Percentiles rank a stretch among this genome's conserved stretches.
These are phyloP conservation scores for Timema podura DNA, from an alignment of 2,888 invertebrate species.

Conservation along the genomic window DNA sequence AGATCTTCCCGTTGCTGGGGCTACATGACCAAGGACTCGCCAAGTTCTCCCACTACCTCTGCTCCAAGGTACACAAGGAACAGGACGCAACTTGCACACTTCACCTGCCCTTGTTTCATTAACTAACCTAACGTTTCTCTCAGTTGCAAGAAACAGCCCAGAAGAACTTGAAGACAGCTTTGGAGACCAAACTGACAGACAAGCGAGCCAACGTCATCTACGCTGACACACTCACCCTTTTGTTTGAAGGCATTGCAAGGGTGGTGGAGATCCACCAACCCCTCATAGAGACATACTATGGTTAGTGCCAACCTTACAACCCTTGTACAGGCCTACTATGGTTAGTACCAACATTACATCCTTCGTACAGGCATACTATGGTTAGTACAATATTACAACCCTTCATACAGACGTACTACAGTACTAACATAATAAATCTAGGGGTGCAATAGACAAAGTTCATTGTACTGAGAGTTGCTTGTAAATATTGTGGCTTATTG, in stretches of 20 bases:
- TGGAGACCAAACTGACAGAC: slow-evolving; percentile 61
- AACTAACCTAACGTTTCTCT: slow-evolving; percentile 15
- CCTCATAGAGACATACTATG: slow-evolving; percentile 84
- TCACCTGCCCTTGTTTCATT: too few relatives aligned
- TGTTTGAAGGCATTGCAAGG: slow-evolving; percentile 82
- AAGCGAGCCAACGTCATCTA: slow-evolving; percentile 72
- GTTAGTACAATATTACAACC: slow-evolving; percentile 47
- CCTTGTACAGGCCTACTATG: slow-evolving; percentile 84
- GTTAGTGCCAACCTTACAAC: slow-evolving; percentile 47
- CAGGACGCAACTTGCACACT: too few relatives aligned
- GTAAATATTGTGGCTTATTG: too few relatives aligned
- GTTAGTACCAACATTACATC: slow-evolving; percentile 54
- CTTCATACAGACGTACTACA: too few relatives aligned
- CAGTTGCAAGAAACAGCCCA: slow-evolving; percentile 63
- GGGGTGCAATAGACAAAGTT: too few relatives aligned
- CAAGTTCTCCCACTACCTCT: slow-evolving; percentile 82
- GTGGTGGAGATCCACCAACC: slow-evolving; percentile 85
- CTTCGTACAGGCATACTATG: slow-evolving; percentile 84
- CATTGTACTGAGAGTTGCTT: too few relatives aligned
- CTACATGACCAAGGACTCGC: slow-evolving; percentile 86
- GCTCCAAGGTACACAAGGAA: slow-evolving; percentile 59
- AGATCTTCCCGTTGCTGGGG: slow-evolving; percentile 92
- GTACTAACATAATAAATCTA: too few relatives aligned
- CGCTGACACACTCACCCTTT: slow-evolving; percentile 77
- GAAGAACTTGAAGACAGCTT: slow-evolving; percentile 64